Conservation (phyloP, 2,113 vertebrate genomes). For the Symphodus melops region DNA sequence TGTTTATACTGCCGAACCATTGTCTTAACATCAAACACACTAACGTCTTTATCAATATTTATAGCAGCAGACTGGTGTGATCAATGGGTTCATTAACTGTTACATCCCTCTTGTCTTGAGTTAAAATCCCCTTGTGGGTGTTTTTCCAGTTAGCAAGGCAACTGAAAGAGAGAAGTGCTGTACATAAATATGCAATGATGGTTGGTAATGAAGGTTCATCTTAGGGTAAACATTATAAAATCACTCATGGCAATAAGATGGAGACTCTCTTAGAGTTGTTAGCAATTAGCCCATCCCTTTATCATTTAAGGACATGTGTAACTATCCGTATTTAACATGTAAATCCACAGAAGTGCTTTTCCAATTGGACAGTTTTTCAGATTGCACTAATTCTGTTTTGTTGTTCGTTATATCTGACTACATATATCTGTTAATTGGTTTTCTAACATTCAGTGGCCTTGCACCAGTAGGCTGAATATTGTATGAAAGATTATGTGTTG, state of each 20-base stretch:
- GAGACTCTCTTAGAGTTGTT: neutral
- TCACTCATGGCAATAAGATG: constrained; percentile 23
- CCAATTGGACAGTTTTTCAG: neutral
- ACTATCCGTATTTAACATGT: neutral
- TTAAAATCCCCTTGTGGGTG: neutral
- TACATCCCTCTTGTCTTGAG: constrained; percentile 34
- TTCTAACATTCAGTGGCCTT: no score
- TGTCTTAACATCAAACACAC: constrained; percentile 12
- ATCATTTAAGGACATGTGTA: constrained; percentile 2
- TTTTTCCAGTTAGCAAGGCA: constrained; percentile 13
- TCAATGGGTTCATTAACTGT: constrained; percentile 39
- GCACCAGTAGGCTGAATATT: no score
- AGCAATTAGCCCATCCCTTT: constrained; percentile 24
- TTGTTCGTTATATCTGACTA: neutral
- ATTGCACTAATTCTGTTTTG: constrained; percentile 3
- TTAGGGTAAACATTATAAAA: constrained; percentile 23
- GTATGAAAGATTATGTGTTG: neutral
- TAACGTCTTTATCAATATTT: constrained; percentile 35
- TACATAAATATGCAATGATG: constrained; percentile 22
- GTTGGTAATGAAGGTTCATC: constrained; percentile 27
- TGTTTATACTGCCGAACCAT: neutral
- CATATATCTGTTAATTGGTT: no score
- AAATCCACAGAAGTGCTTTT: neutral
- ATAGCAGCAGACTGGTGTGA: constrained; percentile 28
- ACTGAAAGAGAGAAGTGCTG: constrained; percentile 9